Conservation (phyloP, 2,888 invertebrate species). For the Agriotes lineatus region DNA sequence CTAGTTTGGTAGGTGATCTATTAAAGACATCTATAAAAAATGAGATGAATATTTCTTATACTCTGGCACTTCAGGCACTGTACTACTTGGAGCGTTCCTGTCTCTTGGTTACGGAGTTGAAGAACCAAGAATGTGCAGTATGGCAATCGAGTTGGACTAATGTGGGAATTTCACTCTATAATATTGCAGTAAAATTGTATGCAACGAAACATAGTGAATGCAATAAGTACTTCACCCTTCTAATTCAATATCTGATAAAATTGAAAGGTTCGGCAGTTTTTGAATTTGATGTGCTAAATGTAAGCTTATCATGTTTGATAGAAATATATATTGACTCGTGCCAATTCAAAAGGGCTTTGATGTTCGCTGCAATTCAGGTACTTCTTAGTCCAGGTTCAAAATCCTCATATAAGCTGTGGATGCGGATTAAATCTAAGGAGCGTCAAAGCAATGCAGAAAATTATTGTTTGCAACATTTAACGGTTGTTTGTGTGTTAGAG, state of each 20-base stretch:
- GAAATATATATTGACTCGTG: slow-evolving; percentile 38
- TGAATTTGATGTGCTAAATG: slow-evolving; percentile 8
- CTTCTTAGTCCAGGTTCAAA: slow-evolving; percentile 45
- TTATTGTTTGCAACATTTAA: slow-evolving; percentile 49
- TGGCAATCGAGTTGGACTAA: slow-evolving; percentile 48
- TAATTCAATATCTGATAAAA: slow-evolving; percentile 1
- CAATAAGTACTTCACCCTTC: slow-evolving; percentile 25
- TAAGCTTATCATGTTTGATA: slow-evolving; percentile 43
- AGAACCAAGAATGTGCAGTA: slow-evolving; percentile 43
- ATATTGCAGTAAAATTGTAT: slow-evolving; percentile 47
- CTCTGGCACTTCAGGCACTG: neutral
- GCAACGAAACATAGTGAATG: slow-evolving; percentile 23
- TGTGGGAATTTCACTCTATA: slow-evolving; percentile 46
- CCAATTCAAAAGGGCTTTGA: slow-evolving; percentile 46
- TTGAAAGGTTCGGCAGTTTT: slow-evolving; percentile 31
- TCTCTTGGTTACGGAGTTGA: slow-evolving; percentile 38
- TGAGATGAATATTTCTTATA: neutral
- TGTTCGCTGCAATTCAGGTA: slow-evolving; percentile 49
- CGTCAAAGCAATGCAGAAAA: slow-evolving; percentile 42
- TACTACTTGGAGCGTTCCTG: slow-evolving; percentile 43
- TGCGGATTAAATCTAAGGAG: slow-evolving; percentile 49
- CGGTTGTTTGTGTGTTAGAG: slow-evolving; percentile 49
- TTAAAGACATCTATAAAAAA: slow-evolving; percentile 17
- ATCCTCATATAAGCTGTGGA: slow-evolving; percentile 50
- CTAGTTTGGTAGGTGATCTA: slow-evolving; percentile 8